phyloP scores from a whole-genome alignment of 2,888 invertebrate species.

The Apamea anceps region DNA sequence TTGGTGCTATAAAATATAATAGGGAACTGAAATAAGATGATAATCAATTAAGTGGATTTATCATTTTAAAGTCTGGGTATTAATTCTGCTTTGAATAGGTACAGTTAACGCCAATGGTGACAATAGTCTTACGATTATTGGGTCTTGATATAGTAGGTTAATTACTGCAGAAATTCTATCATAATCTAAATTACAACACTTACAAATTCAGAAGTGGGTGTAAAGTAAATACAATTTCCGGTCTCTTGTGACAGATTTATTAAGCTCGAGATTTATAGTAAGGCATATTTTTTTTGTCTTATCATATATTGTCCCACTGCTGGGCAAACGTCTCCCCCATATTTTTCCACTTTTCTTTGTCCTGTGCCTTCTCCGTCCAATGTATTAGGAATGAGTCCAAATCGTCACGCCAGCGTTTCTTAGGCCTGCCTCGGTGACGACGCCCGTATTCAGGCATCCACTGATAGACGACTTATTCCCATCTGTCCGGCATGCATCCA shows the following conservation, averaged over 20 bases:
- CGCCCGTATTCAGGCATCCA: no score
- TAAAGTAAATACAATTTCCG: not conserved
- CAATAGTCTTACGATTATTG: constrained; percentile 9
- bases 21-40: constrained; percentile 47
- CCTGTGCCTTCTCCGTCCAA: no score
- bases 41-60: constrained; percentile 57
- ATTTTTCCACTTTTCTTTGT: no score
- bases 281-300: no score
- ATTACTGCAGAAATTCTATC: not conserved
- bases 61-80: constrained; percentile 24
- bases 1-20: constrained; percentile 48
- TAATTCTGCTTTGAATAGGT: constrained; percentile 29
- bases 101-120: constrained; percentile 15
- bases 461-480: no score
- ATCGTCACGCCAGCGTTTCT: no score
- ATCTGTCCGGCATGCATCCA: no score
- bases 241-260: not conserved
- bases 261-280: not conserved
- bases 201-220: not conserved
- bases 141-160: not conserved
- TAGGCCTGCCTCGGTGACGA: no score
- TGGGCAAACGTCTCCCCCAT: no score
- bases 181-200: not conserved
- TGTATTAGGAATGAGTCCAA: no score
- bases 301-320: no score